Conservation (phyloP, 2,888 invertebrate genomes). For the Kryphioiulus occultus region DNA sequence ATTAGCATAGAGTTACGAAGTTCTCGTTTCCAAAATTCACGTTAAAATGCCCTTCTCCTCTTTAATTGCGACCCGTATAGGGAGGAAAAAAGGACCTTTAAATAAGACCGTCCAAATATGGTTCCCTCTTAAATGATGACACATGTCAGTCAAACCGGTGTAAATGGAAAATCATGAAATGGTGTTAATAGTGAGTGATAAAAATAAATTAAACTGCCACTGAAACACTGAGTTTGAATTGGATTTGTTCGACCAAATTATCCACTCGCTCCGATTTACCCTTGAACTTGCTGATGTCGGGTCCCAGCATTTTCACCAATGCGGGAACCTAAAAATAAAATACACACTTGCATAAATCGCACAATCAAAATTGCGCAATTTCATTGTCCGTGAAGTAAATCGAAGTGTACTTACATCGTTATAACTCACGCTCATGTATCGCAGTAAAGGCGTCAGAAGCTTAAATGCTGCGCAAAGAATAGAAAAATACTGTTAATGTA, state of each 20-base stretch:
- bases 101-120: too few relatives aligned
- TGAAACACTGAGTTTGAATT: conserved; percentile 55
- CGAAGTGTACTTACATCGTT: conserved; percentile 67
- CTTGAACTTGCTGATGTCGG: conserved; percentile 81
- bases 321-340: conserved; percentile 70
- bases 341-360: background rate
- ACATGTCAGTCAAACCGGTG: too few relatives aligned
- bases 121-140: too few relatives aligned
- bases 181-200: too few relatives aligned
- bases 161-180: too few relatives aligned
- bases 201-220: background rate
- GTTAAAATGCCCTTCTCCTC: too few relatives aligned
- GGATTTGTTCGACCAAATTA: conserved; percentile 77
- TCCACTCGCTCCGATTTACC: conserved; percentile 83
- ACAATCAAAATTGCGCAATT: background rate
- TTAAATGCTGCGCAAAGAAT: conserved; percentile 43
- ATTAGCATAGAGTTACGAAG: too few relatives aligned
- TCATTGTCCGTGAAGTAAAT: background rate
- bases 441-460: conserved; percentile 75
- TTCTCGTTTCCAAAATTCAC: too few relatives aligned
- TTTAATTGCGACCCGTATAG: too few relatives aligned
- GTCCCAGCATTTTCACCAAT: conserved; percentile 89
- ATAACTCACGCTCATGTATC: conserved; percentile 76
- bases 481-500: conserved; percentile 44
- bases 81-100: too few relatives aligned